Base-by-base conservation (phyloP, 2,113 vertebrate species). In the Zosterops borbonicus region DNA sequence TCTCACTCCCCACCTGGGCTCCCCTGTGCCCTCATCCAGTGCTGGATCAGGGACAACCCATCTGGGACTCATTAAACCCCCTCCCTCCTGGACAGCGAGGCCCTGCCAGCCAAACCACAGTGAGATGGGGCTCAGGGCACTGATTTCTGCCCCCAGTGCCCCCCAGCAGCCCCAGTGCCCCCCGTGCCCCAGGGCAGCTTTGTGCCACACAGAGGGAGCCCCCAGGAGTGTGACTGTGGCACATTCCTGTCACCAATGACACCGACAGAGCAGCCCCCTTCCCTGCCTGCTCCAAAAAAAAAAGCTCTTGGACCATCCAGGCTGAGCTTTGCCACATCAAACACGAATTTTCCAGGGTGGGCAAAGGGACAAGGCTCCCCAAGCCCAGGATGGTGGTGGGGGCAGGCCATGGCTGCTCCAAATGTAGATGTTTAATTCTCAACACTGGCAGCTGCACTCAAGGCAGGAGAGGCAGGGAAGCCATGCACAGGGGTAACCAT, bases 401-500 rank as follows among this genome's bases (percentile, higher is more conserved):
- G 77, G 31, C 52, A 71, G 62, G 81, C 33, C 39, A 3, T 5
- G 35, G 78, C 95, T 83, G 94, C 89, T 95, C 96, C 81, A 31
- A 79, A 87, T 42, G 89, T 14, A 70, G 91, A 95, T 95, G 88
- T 81, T 96, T 73, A 77, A 91, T 83, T 94, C 97, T 92, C 77
- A 52, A 46, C 47, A 73, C 75, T 18, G 78, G 90, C 93, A 82
- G 73, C 95, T 96, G 96, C 88, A 89, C 94, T 94, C 74, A 69
- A 90, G 94, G 92, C 92, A 49, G 78, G 86, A 81, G 92, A 96
- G 80, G 94, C 91, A 91, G 59, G 62, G 94, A 90, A 95, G 86
- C 92, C 77, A 88, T 83, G 88, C 95, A 90, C 91, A 95, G 71
- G 71, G 42, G 98, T 98, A 97, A 98, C 98, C 98, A 98, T 97